A percentile compares a stretch with the other conserved stretches of the same genome.
phyloP scores from a whole-genome alignment of 2,113 vertebrate genomes.

The Malurus cyaneus region DNA sequence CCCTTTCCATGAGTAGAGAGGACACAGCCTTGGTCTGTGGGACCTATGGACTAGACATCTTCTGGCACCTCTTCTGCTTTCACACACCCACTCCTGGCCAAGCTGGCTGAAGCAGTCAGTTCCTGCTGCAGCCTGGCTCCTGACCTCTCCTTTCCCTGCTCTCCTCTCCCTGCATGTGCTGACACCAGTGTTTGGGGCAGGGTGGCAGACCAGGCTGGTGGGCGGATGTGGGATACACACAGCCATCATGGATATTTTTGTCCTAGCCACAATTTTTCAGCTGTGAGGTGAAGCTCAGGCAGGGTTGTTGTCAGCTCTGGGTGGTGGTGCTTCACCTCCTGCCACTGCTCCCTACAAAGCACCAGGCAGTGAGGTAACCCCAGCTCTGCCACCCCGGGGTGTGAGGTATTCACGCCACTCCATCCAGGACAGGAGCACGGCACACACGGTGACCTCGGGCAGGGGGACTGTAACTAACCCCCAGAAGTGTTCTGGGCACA shows the following conservation, averaged over 20 bases:
- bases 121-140: neutral
- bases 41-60: neutral
- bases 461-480: neutral
- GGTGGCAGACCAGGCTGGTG: neutral
- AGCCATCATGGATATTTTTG: conserved; percentile 8
- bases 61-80: neutral
- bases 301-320: neutral
- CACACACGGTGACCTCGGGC: rapidly evolving
- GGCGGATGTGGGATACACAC: neutral
- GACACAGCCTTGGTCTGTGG: neutral
- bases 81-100: neutral
- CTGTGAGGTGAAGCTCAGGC: neutral
- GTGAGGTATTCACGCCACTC: rapidly evolving
- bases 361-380: rapidly evolving
- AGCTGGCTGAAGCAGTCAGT: neutral
- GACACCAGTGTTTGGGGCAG: neutral
- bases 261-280: neutral
- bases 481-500: neutral
- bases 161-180: neutral
- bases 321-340: rapidly evolving
- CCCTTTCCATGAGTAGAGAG: neutral
- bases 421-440: neutral
- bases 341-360: neutral
- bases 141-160: neutral
- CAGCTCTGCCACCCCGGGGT: neutral